Base-by-base conservation (phyloP, 2,888 invertebrate species). In the Eupeodes luniger region DNA sequence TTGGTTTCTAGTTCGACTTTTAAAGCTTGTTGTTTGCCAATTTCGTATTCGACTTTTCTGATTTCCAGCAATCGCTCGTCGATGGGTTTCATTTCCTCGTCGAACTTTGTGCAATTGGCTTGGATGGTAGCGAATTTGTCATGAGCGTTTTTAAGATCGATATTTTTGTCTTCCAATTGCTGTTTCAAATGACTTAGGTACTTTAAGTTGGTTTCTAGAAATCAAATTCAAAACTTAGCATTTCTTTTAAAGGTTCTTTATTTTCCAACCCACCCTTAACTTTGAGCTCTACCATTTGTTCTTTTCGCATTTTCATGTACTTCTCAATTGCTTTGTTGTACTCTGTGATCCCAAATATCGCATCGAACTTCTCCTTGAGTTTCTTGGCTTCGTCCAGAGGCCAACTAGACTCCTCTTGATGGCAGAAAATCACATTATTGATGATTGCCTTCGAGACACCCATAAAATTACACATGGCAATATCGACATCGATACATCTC, bases 381-480 rank as follows among this genome's bases (percentile, higher is more conserved):
- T 97, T 97, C 92, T 98, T 98, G 0, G 97, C 97, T 93, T 99
- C 98, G 92, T 98, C 98, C 77, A 99, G 94, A 0, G 99, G 99
- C 98, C 99, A 99, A 92, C 96, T 96, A 0, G 98, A 97, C 90
- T 99, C 98, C 93, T 99, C 99, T 95, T 99, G 99, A 93, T 99
- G 99, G 92, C 99, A 99, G 93, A 99, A 99, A 90, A 99, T 96
- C 0, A 99, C 99, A 93, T 98, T 97, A 92, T 98, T 98, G 81
- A 99, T 94, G 84, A 99, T 98, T 0, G 99, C 96, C 92, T 98
- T 98, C 0, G 99, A 98, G 1, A 99, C 98, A 86, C 92, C 93
- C 93, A 95, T 94, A 92, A 95, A 95, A 89, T 95, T 94, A 88
- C 96, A 95, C 94, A 98, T 96, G 91, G 97, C 96, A 51, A 93